Base-by-base conservation (phyloP, 2,797 vertebrate species). In the Distichodus sexfasciatus region DNA sequence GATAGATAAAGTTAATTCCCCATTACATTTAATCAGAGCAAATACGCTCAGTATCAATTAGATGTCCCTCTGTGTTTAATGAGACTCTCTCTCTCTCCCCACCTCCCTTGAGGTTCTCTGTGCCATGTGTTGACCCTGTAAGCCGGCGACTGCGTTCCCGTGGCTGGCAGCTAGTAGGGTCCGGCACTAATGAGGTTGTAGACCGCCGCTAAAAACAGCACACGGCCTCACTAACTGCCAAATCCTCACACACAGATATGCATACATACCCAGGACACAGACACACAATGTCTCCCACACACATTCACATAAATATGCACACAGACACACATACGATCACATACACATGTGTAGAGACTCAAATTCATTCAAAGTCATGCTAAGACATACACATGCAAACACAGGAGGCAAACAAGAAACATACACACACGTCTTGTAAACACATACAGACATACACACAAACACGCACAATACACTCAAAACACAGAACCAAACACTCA, bases 141-240 rank as follows among this genome's bases (percentile, higher is more conserved):
- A 46, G 62, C 74, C 76, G 19, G 29, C 53, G 19, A 40, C 66
- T 35, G 65, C 55, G 51, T 80, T 66, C 80, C 80, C 79, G 4
- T n/a, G n/a, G n/a, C 35, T 14, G 35, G 23, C 40, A 36, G 17
- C 8, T 29, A 38, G 15, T 35, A 41, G 33, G 21, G 38, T 55
- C 66, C 55, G 67, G 66, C 53, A 26, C 78, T 87, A 86, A 87
- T 83, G 83, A 87, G 76, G 82, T 80, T 73, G 76, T 33, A 66
- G 74, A 76, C 64, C 33, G 10, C 66, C 72, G 68, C 81, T 85
- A 84, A 86, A 85, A 88, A 83, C 76, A 80, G 80, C 79, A 24
- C 43, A 14, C 69, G 77, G 19, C 70, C 69, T 62, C 78, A 79
- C 79, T 74, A 80, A 77, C 68, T 75, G 60, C 76, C 17, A 63